Evolutionary conservation across 1,140 invertebrate genomes (phyloP).

Genomic region (Glomeris maerens): DNA sequence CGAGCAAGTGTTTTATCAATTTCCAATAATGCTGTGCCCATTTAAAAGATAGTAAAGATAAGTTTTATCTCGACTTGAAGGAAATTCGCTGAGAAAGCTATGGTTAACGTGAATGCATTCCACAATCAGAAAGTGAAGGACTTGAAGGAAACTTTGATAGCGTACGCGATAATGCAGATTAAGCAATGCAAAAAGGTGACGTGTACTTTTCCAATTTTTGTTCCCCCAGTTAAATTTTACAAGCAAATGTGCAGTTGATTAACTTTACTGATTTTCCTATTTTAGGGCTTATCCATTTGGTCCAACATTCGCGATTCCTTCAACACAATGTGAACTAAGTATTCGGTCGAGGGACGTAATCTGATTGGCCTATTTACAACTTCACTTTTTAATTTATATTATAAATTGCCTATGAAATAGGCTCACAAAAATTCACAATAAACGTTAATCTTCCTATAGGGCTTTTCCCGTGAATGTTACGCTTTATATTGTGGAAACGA

Average conservation of each 20-base stretch:
- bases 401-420: too few relatives aligned
- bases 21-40: neutral
- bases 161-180: slow-evolving; percentile 59
- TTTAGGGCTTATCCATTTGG: slow-evolving; percentile 57
- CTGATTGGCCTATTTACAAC: too few relatives aligned
- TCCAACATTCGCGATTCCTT: slow-evolving; percentile 55
- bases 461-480: too few relatives aligned
- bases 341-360: too few relatives aligned
- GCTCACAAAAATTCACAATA: too few relatives aligned
- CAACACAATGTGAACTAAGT: slow-evolving; percentile 39
- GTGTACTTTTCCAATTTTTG: slow-evolving; percentile 5
- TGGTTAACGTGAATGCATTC: slow-evolving; percentile 59
- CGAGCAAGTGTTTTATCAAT: slow-evolving; percentile 35
- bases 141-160: slow-evolving; percentile 56
- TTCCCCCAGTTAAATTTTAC: slow-evolving; percentile 7
- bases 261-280: slow-evolving; percentile 13
- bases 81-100: slow-evolving; percentile 52
- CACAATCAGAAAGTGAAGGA: slow-evolving; percentile 60
- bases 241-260: slow-evolving; percentile 5
- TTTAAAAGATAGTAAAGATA: slow-evolving; percentile 4
- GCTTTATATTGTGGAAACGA: too few relatives aligned
- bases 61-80: slow-evolving; percentile 34
- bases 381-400: too few relatives aligned
- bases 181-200: slow-evolving; percentile 64
- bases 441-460: too few relatives aligned